phyloP scores from a whole-genome alignment of 2,888 invertebrate species.

The Atethmia centrago region DNA sequence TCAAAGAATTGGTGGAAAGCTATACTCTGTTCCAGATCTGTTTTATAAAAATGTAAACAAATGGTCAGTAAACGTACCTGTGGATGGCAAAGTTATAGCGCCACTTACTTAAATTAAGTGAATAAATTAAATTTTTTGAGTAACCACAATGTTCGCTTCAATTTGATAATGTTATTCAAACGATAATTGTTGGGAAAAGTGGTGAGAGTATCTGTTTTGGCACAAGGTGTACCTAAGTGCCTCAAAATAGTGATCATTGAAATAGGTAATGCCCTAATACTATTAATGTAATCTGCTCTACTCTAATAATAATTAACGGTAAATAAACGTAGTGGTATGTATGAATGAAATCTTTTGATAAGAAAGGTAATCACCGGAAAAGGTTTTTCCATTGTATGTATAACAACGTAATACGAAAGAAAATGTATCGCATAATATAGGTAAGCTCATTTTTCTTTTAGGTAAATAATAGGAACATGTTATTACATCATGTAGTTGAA shows the following conservation, averaged over 20 bases:
- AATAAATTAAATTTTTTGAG: not conserved
- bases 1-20: not conserved
- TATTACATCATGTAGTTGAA: not conserved
- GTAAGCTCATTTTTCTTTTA: not conserved
- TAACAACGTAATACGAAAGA: constrained; percentile 1
- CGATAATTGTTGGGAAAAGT: not conserved
- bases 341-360: constrained; percentile 36
- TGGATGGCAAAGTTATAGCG: not conserved
- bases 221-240: not conserved
- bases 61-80: not conserved
- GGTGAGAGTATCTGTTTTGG: not conserved
- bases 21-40: not conserved
- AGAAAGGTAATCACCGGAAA: constrained; percentile 4
- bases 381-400: constrained; percentile 21
- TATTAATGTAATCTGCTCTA: not conserved
- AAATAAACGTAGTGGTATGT: too few species aligned
- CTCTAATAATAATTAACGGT: not conserved
- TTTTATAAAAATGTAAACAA: not conserved
- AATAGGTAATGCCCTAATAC: not conserved
- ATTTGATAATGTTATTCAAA: not conserved
- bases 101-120: not conserved
- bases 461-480: not conserved
- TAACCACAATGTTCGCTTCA: not conserved
- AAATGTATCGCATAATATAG: constrained; percentile 5
- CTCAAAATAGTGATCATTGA: not conserved